phyloP scores from a whole-genome alignment of 2,888 invertebrate species.

The Dusona sp. region DNA sequence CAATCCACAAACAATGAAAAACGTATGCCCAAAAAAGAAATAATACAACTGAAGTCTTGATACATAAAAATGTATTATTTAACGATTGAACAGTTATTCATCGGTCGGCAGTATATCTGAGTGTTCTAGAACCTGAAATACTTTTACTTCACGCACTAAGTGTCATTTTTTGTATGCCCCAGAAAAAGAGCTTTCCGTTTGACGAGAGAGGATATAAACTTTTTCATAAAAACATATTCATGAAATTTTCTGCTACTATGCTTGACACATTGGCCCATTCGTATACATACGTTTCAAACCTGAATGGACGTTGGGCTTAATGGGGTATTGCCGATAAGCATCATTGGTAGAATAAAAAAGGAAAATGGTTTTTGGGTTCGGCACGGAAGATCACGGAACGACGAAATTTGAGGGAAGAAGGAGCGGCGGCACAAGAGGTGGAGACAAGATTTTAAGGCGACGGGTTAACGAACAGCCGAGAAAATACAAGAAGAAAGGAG shows the following conservation, averaged over 20 bases:
- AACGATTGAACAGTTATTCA: constrained; percentile 3
- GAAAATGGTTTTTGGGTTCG: constrained; percentile 1
- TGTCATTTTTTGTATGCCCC: constrained; percentile 15
- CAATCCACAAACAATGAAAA: neutral
- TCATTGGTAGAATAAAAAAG: constrained; percentile 19
- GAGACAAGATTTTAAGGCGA: constrained; percentile 54
- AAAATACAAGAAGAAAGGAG: constrained; percentile 57
- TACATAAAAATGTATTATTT: constrained; percentile 2
- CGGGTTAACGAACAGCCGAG: constrained; percentile 37
- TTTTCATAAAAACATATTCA: neutral
- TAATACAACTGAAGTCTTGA: neutral
- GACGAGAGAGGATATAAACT: neutral
- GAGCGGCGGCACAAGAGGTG: constrained; percentile 37
- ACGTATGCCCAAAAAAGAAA: neutral
- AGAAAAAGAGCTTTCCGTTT: neutral
- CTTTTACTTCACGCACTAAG: constrained; percentile 7
- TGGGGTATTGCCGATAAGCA: neutral
- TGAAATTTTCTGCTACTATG: neutral
- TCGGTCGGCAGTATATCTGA: neutral
- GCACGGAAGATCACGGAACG: constrained; percentile 24
- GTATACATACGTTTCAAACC: constrained; percentile 9
- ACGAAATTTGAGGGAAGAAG: constrained; percentile 27
- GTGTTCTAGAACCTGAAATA: constrained; percentile 24
- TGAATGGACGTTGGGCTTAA: neutral
- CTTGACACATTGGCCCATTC: neutral